Base-by-base conservation (phyloP, 2,888 invertebrate species). In the Mechanitis mazaeus region DNA sequence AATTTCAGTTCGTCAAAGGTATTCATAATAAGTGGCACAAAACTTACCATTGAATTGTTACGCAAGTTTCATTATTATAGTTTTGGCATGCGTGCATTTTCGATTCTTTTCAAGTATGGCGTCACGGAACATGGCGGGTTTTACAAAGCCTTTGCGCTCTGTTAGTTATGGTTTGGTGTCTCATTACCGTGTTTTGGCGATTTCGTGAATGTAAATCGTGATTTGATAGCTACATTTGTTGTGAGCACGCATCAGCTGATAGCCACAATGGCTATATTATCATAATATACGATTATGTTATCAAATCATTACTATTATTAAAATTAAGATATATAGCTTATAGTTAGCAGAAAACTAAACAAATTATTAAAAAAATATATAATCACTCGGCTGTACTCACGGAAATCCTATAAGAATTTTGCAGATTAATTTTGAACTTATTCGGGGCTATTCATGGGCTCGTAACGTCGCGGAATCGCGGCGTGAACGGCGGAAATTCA, bases 61-160 rank as follows among this genome's bases (percentile, higher is more conserved):
- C 60, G 63, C 50, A 57, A 59, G 33, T 59, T 42, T 45, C 33
- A 53, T 45, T 60, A 59, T 56, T 55, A 59, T 54, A 63, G 35
- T 56, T 63, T 58, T 55, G 58, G 59, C 60, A 60, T 60, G 66
- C 50, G 60, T 61, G 59, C 35, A 54, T 64, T 64, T 66, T 60
- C 63, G 53, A 61, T 55, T 57, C 54, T 59, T 62, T 31, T 64
- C 11, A 42, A 59, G 53, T 35, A 64, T 68, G 70, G 64, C 72
- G 80, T 78, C 77, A 84, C 73, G 84, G 79, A 58, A 50, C 33
- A 63, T 68, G 70, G 64, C 72, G 81, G 77, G 77, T 83, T 72
- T 83, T 79, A 78, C 76, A 64, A 73, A 79, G 84, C 79, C 78
- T 73, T 77, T 69, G 79, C 83, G 79, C 65, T 79, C 78, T 78